Percentiles rank a stretch among this genome's conserved stretches.
Conservation (phyloP, 2,888 invertebrate genomes). For the Agrotis exclamationis region DNA sequence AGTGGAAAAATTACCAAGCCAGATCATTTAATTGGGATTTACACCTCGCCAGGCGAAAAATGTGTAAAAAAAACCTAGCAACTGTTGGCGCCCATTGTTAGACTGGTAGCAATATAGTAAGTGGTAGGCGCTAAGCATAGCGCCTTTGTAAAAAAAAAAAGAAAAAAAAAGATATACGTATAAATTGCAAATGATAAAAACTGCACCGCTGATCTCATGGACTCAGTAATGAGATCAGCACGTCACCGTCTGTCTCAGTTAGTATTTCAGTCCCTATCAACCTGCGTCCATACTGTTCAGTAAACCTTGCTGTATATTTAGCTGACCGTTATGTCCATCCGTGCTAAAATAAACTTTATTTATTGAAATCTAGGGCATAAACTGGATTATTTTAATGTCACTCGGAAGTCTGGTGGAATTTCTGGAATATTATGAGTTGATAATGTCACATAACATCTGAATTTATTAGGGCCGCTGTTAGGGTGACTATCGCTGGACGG, state of each 20-base stretch:
- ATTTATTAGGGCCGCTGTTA: too few relatives aligned
- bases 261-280: slow-evolving; percentile 44
- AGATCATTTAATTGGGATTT: too few relatives aligned
- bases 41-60: too few relatives aligned
- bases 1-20: too few relatives aligned
- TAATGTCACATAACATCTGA: background rate
- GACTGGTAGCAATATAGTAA: too few relatives aligned
- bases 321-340: slow-evolving; percentile 13
- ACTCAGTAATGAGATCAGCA: slow-evolving; percentile 49
- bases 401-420: slow-evolving; percentile 9
- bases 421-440: background rate
- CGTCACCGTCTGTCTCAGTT: slow-evolving; percentile 26
- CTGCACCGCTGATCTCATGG: slow-evolving; percentile 37
- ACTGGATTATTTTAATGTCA: slow-evolving; percentile 5
- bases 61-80: too few relatives aligned
- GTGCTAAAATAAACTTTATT: slow-evolving; percentile 29
- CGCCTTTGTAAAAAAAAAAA: too few relatives aligned
- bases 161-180: too few relatives aligned
- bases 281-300: slow-evolving; percentile 27
- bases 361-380: slow-evolving; percentile 27
- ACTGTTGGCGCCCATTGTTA: too few relatives aligned
- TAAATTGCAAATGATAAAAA: background rate
- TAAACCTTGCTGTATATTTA: slow-evolving; percentile 57
- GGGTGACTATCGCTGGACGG: too few relatives aligned
- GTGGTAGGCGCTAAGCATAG: too few relatives aligned